Evolutionary conservation across 2,113 vertebrate species (phyloP), one percentile per base, ranked within the genome.

Genomic region (Bucco capensis): DNA sequence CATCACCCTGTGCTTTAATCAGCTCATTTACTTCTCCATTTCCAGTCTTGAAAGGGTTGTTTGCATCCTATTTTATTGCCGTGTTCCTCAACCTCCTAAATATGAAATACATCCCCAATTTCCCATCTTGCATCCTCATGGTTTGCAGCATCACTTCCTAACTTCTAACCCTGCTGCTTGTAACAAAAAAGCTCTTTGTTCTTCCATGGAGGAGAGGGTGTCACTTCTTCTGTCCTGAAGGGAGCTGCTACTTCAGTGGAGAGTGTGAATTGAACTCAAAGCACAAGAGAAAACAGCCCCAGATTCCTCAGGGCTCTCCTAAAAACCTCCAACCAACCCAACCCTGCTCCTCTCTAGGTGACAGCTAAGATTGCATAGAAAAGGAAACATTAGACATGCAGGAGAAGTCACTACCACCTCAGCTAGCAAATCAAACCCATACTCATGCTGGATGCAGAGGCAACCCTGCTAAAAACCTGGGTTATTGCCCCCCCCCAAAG

Each of bases 171-270:
- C 2, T 0, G 19, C 71, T 21, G 1, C 4, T 40, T 22, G 35
- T 2, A 86, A 83, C 84, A 92, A 85, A 70, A n/a, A 87, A 81
- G 69, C 7, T 38, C 88, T 95, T 90, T 94, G 93, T 92, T 92
- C 67, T 33, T 22, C 78, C 57, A 15, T 0, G 6, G 37, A 54
- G 69, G 33, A 56, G 89, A 58, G 88, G 3, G 5, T 49, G 88
- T 44, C 86, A 94, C 88, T 77, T n/a, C 49, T 8, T 81, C 86
- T 18, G 56, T n/a, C 83, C 84, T 23, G 56, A 58, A 72, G 74
- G 81, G 81, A 88, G 65, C 25, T 7, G 31, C 21, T 71, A 60
- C 92, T 91, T 90, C 28, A 40, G 78, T 14, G 50, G 50, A 40
- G 5, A n/a, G 40, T 31, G 84, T 25, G 70, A 94, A 93, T 8